Evolutionary conservation across 2,888 invertebrate species (phyloP).

Genomic region (Caenorhabditis panamensis): DNA sequence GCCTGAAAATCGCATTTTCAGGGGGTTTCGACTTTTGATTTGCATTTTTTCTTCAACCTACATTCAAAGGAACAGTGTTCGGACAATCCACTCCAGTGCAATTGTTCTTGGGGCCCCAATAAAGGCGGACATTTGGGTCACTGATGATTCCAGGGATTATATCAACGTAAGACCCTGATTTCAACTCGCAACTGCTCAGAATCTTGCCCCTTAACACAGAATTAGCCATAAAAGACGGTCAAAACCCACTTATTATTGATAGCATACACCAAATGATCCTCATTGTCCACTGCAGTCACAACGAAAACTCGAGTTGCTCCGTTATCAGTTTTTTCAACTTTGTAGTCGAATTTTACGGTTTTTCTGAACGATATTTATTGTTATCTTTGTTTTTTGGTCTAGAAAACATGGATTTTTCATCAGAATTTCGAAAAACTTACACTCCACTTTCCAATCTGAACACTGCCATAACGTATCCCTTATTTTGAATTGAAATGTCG

Average conservation of each 20-base stretch:
- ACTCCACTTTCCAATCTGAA: slow-evolving; percentile 60
- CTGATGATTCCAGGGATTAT: slow-evolving; percentile 74
- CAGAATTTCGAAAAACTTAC: slow-evolving; percentile 29
- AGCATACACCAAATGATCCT: slow-evolving; percentile 61
- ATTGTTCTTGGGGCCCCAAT: slow-evolving; percentile 67
- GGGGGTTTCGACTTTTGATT: no score
- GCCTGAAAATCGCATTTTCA: slow-evolving; percentile 37
- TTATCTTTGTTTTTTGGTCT: no score
- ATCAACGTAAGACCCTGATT: slow-evolving; percentile 68
- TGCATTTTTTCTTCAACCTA: neutral
- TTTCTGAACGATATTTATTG: no score
- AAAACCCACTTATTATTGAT: slow-evolving; percentile 54
- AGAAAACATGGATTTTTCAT: neutral
- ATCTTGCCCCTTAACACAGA: slow-evolving; percentile 52
- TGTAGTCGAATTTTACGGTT: slow-evolving; percentile 64
- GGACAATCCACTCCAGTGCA: slow-evolving; percentile 65
- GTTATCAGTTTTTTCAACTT: slow-evolving; percentile 74
- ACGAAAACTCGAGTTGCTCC: slow-evolving; percentile 74
- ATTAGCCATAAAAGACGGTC: neutral
- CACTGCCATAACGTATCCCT: slow-evolving; percentile 71
- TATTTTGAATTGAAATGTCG: slow-evolving; percentile 61
- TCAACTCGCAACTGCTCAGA: slow-evolving; percentile 51
- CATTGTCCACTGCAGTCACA: slow-evolving; percentile 61
- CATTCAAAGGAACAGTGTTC: slow-evolving; percentile 38
- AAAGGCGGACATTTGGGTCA: slow-evolving; percentile 68